A percentile compares a stretch with the other conserved stretches of the same genome.
These are phyloP conservation scores for Brienomyrus longianalis DNA, from an alignment of 2,113 vertebrate genomes.

Conservation along the genomic window DNA sequence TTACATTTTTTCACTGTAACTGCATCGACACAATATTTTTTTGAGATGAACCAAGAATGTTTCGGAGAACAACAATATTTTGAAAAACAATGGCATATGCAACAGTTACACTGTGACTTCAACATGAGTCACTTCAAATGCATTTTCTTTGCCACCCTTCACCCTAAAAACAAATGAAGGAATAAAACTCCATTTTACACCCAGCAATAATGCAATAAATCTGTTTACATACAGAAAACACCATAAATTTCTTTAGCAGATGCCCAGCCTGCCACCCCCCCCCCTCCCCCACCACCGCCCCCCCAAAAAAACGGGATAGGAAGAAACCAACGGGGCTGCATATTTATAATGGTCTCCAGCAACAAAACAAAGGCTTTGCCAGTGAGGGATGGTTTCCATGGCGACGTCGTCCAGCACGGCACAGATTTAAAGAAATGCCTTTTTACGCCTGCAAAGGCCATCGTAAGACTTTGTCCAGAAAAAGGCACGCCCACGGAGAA, in stretches of 20 bases:
- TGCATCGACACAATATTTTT: neutral
- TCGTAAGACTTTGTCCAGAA: slow-evolving; percentile 11
- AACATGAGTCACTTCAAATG: neutral
- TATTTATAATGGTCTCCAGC: slow-evolving; percentile 33
- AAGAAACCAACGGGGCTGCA: slow-evolving; percentile 24
- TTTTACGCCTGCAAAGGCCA: slow-evolving; percentile 30
- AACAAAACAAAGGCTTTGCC: slow-evolving; percentile 40
- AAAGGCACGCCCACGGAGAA: slow-evolving; percentile 15
- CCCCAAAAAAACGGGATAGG: neutral
- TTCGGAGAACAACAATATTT: neutral
- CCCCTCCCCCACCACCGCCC: neutral
- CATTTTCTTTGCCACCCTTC: neutral
- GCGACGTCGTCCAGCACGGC: slow-evolving; percentile 35
- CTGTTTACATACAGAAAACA: neutral
- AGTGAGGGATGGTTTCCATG: slow-evolving; percentile 46
- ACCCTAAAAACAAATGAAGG: neutral
- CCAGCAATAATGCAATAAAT: neutral
- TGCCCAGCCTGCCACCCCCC: neutral
- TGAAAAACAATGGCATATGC: neutral
- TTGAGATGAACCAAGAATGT: neutral
- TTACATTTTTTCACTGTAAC: neutral
- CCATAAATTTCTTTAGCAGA: neutral
- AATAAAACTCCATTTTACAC: neutral
- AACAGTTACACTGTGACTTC: neutral
- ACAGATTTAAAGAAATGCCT: slow-evolving; percentile 29